Evolutionary conservation across 2,888 invertebrate genomes (phyloP), one percentile per base, ranked within the genome.

Genomic region (Drosophila barbarae): DNA sequence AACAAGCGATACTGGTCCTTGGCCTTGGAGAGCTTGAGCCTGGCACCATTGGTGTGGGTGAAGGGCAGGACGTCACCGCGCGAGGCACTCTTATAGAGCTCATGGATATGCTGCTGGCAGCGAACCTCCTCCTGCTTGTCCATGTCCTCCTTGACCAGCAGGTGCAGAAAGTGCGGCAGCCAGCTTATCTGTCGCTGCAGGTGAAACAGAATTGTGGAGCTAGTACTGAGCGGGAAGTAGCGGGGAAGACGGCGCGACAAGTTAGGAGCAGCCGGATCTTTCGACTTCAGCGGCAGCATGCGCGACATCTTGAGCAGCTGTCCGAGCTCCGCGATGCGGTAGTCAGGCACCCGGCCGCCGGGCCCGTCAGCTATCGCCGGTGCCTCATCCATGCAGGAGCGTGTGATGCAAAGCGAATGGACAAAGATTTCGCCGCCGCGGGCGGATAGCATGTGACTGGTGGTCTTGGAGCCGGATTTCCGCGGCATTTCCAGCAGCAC

Each of bases 391-490:
- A 98, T 92, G 5, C 96, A 94, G 41, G 96, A 95, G 36, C 97
- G 91, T 3, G 94, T 92, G 0, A 96, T 96, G 28, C 95, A 95
- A 41, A 98, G 90, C 0, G 96, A 95, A 73, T 98, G 98, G 71
- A 99, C 95, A 90, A 97, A 98, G 76, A 99, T 95, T 90, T 98
- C 98, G 0, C 98, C 98, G 1, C 97, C 98, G 79, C 98, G 98
- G 10, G 97, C 95, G 0, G 97, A 96, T 52, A 99, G 88, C 86
- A 98, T 93, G 90, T 98, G 98, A 1, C 97, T 97, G 28, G 97
- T 95, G 0, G 96, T 94, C 87, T 97, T 95, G 0, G 95, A 94
- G 2, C 95, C 95, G 13, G 93, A 92, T 90, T 96, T 96, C 90
- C 93, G 91, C 0, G 94, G 96, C 92, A 97, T 95, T 90, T 98